A percentile compares a stretch with the other conserved stretches of the same genome.
Evolutionary conservation across 2,797 vertebrate species (phyloP).

Genomic region (Pampus argenteus): DNA sequence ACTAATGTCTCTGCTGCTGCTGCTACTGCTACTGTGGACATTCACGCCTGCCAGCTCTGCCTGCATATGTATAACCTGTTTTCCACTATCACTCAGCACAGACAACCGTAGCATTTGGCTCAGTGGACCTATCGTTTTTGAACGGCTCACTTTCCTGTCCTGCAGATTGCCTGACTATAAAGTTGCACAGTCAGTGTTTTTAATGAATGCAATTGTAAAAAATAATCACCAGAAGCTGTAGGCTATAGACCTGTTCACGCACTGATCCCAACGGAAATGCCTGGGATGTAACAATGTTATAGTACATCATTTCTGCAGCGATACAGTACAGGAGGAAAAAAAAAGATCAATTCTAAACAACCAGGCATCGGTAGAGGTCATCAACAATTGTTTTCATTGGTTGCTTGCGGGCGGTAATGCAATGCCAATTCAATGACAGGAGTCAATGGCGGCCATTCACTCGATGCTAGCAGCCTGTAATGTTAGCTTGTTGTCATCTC

Average conservation of each 20-base stretch:
- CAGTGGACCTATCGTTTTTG: background rate
- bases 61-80: conserved; percentile 37
- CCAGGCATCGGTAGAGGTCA: conserved; percentile 1
- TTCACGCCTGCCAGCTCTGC: conserved; percentile 16
- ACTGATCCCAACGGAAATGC: conserved; percentile 23
- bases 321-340: background rate
- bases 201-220: conserved; percentile 23
- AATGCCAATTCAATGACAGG: conserved; percentile 25
- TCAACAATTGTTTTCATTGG: background rate
- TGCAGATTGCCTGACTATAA: background rate
- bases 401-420: conserved; percentile 31
- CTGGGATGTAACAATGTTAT: conserved; percentile 13
- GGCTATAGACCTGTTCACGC: conserved; percentile 16
- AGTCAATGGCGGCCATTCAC: conserved; percentile 9
- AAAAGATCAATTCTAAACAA: conserved; percentile 22
- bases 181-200: conserved; percentile 20
- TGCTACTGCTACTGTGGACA: conserved; percentile 15
- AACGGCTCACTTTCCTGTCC: background rate
- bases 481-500: conserved; percentile 1
- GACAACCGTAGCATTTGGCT: background rate
- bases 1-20: conserved; percentile 18
- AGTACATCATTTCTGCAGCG: conserved; percentile 18
- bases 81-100: conserved; percentile 19
- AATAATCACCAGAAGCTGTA: conserved; percentile 19
- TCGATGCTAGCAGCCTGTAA: background rate